Evolutionary conservation across 2,113 vertebrate species (phyloP).

Genomic region (Cololabis saira): DNA sequence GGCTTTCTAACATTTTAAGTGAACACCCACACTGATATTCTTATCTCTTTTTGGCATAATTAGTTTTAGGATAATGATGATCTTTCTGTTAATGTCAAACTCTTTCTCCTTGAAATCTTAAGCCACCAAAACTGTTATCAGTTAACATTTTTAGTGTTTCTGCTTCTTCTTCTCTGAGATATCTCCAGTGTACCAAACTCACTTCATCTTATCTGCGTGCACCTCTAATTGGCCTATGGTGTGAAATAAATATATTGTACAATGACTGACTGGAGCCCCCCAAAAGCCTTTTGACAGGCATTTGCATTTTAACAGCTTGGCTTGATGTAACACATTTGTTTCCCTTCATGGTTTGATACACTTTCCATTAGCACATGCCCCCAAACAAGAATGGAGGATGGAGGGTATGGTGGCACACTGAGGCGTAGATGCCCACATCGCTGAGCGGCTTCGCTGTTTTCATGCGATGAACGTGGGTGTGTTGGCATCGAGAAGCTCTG

Average conservation of each 20-base stretch:
- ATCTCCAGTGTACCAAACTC: slow-evolving; percentile 12
- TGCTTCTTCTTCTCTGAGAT: neutral
- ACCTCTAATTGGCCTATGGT: slow-evolving; percentile 44
- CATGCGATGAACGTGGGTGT: slow-evolving; percentile 31
- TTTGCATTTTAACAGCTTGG: slow-evolving; percentile 56
- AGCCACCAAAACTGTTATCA: no score
- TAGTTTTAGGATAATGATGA: no score
- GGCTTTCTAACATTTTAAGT: no score
- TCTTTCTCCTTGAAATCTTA: no score
- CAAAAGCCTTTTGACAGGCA: slow-evolving; percentile 31
- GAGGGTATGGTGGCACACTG: slow-evolving; percentile 20
- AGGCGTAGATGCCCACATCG: slow-evolving; percentile 43
- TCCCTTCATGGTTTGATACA: slow-evolving; percentile 49
- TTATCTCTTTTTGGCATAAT: no score
- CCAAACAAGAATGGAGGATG: neutral
- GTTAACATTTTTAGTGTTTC: no score
- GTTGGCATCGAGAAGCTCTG: slow-evolving; percentile 16
- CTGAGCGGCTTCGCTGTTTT: slow-evolving; percentile 4
- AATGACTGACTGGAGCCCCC: slow-evolving; percentile 23
- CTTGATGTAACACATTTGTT: slow-evolving; percentile 52
- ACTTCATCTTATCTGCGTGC: slow-evolving; percentile 33
- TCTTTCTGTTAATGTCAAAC: no score
- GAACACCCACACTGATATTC: no score
- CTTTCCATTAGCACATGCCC: slow-evolving; percentile 45
- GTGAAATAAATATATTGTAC: slow-evolving; percentile 41